These are phyloP conservation scores for Diorhabda elongata DNA, from an alignment of 1,140 invertebrate genomes.

Conservation along the genomic window DNA sequence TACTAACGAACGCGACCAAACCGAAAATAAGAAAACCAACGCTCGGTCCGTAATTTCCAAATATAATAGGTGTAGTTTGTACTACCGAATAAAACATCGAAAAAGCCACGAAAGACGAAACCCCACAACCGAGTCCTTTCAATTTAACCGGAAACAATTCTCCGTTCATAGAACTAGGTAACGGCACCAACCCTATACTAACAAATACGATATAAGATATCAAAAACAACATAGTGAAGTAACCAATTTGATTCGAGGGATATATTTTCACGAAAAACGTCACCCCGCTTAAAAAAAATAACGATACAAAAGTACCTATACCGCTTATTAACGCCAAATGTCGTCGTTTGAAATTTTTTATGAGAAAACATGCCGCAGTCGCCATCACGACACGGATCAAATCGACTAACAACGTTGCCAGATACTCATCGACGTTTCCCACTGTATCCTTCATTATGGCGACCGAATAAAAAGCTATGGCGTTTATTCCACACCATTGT, in stretches of 20 bases:
- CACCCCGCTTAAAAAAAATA: constrained; percentile 50
- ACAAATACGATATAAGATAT: constrained; percentile 56
- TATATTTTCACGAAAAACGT: constrained; percentile 27
- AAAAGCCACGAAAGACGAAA: constrained; percentile 65
- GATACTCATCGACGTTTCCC: constrained; percentile 52
- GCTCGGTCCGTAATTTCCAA: constrained; percentile 53
- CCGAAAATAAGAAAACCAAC: constrained; percentile 68
- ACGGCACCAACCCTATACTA: constrained; percentile 55
- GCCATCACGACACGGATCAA: constrained; percentile 60
- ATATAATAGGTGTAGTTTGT: constrained; percentile 62
- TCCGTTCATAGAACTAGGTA: constrained; percentile 68
- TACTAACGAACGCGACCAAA: constrained; percentile 58
- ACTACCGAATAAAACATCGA: constrained; percentile 66
- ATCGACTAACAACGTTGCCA: constrained; percentile 63
- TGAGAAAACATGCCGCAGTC: constrained; percentile 55
- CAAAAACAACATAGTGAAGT: constrained; percentile 50
- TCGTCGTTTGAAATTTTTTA: constrained; percentile 56
- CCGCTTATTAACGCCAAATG: constrained; percentile 56
- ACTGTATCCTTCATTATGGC: constrained; percentile 56
- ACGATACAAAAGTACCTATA: constrained; percentile 51
- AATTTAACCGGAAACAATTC: constrained; percentile 59
- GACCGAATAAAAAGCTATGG: constrained; percentile 69
- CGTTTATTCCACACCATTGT: constrained; percentile 64
- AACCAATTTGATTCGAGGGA: neutral
- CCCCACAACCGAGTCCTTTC: constrained; percentile 57